Percentiles rank a stretch among this genome's conserved stretches.
Evolutionary conservation across 1,140 invertebrate species (phyloP).

Genomic region (Drosophila paulistorum): DNA sequence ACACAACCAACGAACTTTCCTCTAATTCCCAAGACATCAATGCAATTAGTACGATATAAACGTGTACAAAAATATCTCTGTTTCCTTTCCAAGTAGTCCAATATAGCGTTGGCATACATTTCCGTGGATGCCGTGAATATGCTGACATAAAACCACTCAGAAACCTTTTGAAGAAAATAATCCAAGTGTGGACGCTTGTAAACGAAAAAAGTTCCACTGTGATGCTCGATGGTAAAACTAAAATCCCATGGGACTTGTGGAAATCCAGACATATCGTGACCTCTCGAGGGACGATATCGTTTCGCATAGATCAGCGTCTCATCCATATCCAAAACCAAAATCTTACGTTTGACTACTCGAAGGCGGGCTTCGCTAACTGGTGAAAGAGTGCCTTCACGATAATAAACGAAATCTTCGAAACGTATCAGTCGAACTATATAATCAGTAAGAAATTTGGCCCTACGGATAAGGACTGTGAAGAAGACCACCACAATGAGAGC

Average conservation of each 20-base stretch:
- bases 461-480: not conserved
- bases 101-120: not conserved
- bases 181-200: constrained; percentile 6
- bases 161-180: not conserved
- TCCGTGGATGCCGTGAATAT: not conserved
- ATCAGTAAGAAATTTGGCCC: not conserved
- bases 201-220: not conserved
- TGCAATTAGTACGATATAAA: not conserved
- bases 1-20: not conserved
- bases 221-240: not conserved
- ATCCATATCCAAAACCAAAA: constrained; percentile 6
- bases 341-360: not conserved
- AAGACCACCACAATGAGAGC: not conserved
- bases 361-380: not conserved
- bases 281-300: not conserved
- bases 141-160: not conserved
- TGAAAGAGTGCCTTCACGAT: not conserved
- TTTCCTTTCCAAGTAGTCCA: not conserved
- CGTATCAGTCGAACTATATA: not conserved
- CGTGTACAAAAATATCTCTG: not conserved
- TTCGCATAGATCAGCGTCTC: not conserved
- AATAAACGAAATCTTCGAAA: not conserved
- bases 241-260: not conserved
- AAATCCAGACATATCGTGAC: not conserved
- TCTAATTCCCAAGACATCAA: not conserved